These are phyloP conservation scores for Spicauda simplicius DNA, from an alignment of 2,888 invertebrate species.

Conservation along the genomic window DNA sequence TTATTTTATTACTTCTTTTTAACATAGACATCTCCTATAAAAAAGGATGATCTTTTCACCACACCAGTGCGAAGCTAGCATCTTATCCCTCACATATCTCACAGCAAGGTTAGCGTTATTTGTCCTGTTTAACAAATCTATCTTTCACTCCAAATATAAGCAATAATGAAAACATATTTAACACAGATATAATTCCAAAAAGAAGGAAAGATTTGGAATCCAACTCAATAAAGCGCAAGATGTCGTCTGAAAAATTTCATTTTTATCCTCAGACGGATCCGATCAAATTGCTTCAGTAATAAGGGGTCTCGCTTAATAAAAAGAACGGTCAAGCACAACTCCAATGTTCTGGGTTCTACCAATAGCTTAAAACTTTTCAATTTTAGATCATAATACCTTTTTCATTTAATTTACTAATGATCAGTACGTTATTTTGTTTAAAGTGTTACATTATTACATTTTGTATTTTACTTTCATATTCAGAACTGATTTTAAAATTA, in stretches of 20 bases:
- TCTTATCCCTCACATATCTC: no score
- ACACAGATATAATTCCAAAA: conserved; percentile 49
- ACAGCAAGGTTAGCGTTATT: no score
- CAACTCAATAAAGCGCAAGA: conserved; percentile 70
- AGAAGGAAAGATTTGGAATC: conserved; percentile 45
- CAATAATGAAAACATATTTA: conserved; percentile 39
- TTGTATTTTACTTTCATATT: neutral
- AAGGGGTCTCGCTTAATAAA: conserved; percentile 65
- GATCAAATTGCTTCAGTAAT: conserved; percentile 73
- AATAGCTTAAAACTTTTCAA: conserved; percentile 21
- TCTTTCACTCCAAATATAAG: neutral
- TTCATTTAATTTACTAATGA: neutral
- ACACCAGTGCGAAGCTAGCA: no score
- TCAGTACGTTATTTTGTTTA: neutral
- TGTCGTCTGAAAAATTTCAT: conserved; percentile 67
- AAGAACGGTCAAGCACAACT: conserved; percentile 48
- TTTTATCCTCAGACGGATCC: conserved; percentile 65
- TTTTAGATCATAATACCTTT: conserved; percentile 3
- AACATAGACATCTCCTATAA: no score
- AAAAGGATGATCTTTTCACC: no score
- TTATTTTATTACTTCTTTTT: no score
- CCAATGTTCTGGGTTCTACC: conserved; percentile 22
- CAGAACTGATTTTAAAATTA: neutral
- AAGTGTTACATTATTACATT: neutral
- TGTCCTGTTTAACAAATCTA: no score